Base-by-base conservation (phyloP, 2,797 vertebrate species). In the Vultur gryphus region DNA sequence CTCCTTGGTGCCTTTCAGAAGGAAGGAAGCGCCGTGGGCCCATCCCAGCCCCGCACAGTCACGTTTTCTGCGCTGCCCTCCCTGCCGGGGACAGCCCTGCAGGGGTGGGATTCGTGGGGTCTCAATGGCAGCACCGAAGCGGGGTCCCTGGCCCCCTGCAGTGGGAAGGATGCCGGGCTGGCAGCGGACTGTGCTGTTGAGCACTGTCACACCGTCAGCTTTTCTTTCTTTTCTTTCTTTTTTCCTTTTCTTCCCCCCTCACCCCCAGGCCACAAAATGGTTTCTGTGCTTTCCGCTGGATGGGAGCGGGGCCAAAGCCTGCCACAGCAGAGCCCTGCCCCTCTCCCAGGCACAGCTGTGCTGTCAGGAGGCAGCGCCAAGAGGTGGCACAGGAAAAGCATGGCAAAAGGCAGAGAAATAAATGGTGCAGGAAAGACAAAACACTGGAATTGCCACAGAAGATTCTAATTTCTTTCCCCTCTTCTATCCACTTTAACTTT, bases 1-100 rank as follows among this genome's bases (percentile, higher is more conserved):
- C 48, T n/a, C n/a, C 15, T 6, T 5, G 15, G 16, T 14, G 41
- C 5, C n/a, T 9, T 46, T 7, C 4, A 8, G 55, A 33, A 44
- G 39, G 33, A 20, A 28, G n/a, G 25, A 13, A 12, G 54, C 19
- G 55, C 55, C 1, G 1, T 14, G 49, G n/a, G 13, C 11, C 35
- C 0, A 3, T 11, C 23, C 3, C 2, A 23, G n/a, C 4, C 1
- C 14, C 3, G 16, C 2, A 17, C 6, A 18, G 37, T 21, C 43
- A 3, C 2, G 2, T 33, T 61, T 35, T 20, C 15, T 51, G 35
- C 46, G 43, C 51, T 13, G 55, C 4, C 13, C 28, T 54, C 35
- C 23, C 62, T 24, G 75, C 39, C 3, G 43, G 25, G 41, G 28
- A 13, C 35, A 29, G 51, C 55, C 21, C 43, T 58, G 49, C 31